A percentile compares a stretch with the other conserved stretches of the same genome.
phyloP scores from a whole-genome alignment of 2,797 vertebrate species.

The Phataginus tricuspis region DNA sequence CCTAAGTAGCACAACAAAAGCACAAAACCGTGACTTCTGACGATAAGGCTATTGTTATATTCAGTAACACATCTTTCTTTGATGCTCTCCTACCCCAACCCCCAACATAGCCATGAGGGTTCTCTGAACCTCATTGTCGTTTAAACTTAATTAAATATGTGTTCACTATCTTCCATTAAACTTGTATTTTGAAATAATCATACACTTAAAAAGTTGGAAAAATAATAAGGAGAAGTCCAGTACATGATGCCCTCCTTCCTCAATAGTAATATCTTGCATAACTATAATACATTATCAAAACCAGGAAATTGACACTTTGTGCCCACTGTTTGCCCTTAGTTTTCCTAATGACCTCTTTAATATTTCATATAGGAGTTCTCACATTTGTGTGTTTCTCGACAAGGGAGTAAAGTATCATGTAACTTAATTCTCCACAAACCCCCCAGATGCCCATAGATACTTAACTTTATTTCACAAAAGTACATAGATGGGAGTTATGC shows the following conservation, averaged over 20 bases:
- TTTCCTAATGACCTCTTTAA: neutral
- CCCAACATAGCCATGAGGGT: neutral
- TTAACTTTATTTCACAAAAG: neutral
- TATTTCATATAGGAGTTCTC: neutral
- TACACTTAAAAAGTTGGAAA: neutral
- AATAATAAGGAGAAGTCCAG: neutral
- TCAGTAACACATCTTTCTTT: neutral
- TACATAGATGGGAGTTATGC: neutral
- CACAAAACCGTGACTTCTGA: neutral
- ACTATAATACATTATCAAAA: neutral
- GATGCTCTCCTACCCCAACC: fast-evolving
- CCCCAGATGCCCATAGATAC: neutral
- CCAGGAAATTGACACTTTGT: neutral
- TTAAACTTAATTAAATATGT: neutral
- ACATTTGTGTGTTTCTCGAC: neutral
- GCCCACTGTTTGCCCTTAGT: neutral
- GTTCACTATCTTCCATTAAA: neutral
- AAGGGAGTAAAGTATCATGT: neutral
- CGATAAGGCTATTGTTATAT: neutral
- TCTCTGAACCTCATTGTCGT: neutral
- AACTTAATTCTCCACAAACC: neutral
- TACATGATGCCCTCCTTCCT: neutral
- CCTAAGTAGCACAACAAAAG: neutral
- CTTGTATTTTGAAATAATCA: neutral
- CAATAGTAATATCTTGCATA: neutral